These are phyloP conservation scores for Spodoptera picta DNA, from an alignment of 2,888 invertebrate species.

Conservation along the genomic window DNA sequence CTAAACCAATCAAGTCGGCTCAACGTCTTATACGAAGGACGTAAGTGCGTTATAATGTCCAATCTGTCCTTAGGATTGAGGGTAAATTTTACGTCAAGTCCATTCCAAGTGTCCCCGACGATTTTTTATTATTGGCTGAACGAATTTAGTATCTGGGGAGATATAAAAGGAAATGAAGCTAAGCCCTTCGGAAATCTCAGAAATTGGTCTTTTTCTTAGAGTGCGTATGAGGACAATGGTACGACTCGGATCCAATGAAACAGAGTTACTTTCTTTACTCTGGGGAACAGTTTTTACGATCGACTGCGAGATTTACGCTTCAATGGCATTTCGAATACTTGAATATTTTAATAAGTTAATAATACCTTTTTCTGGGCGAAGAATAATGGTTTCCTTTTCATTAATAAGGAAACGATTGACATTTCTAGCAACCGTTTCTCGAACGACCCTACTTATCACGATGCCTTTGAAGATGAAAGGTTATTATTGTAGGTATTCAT, in stretches of 20 bases:
- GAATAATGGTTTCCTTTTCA: conserved; percentile 68
- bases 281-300: conserved; percentile 85
- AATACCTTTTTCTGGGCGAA: conserved; percentile 63
- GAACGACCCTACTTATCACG: conserved; percentile 41
- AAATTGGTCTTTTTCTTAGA: conserved; percentile 85
- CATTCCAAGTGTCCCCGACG: conserved; percentile 81
- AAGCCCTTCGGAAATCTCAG: conserved; percentile 88
- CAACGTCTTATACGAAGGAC: conserved; percentile 55
- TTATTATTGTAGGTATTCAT: conserved; percentile 29
- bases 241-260: conserved; percentile 79
- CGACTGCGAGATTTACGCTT: conserved; percentile 81
- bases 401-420: conserved; percentile 60
- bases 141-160: conserved; percentile 88
- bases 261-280: conserved; percentile 78
- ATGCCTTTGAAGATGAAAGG: conserved; percentile 44
- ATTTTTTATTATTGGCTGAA: conserved; percentile 87
- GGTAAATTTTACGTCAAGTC: conserved; percentile 83
- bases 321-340: conserved; percentile 75
- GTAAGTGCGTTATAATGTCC: conserved; percentile 77
- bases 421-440: conserved; percentile 43
- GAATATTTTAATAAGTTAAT: conserved; percentile 79
- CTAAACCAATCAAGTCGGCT: conserved; percentile 57
- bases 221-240: conserved; percentile 86
- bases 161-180: conserved; percentile 89
- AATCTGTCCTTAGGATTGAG: conserved; percentile 73